phyloP scores from a whole-genome alignment of 2,797 vertebrate species.

The Enteromius fasciolatus region DNA sequence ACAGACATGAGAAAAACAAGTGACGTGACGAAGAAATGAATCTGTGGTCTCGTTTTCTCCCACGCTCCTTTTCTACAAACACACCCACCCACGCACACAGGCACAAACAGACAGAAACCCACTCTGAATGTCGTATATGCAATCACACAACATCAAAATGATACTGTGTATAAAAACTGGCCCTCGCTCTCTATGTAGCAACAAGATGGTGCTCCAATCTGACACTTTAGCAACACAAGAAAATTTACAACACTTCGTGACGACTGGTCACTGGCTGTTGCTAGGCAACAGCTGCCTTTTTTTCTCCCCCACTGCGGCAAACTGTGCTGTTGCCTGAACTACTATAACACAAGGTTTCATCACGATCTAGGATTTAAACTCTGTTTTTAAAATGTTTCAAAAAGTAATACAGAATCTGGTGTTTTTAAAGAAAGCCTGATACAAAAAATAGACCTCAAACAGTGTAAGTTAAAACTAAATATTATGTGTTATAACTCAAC shows the following conservation, averaged over 20 bases:
- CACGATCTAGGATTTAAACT: constrained; percentile 7
- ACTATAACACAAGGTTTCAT: constrained; percentile 12
- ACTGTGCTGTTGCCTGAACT: constrained; percentile 31
- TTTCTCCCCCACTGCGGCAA: constrained; percentile 69
- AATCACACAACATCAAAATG: not conserved
- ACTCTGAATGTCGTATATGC: not conserved
- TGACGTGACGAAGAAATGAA: constrained; percentile 7
- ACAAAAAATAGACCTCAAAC: not conserved
- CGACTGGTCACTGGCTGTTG: constrained; percentile 70
- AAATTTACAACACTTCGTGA: constrained; percentile 63
- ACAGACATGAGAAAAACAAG: constrained; percentile 22
- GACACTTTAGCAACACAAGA: constrained; percentile 37
- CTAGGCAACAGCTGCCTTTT: constrained; percentile 71
- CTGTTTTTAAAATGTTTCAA: not conserved
- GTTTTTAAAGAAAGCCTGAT: not conserved
- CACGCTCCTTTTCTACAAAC: constrained; percentile 7
- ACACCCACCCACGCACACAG: not conserved
- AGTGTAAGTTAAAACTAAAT: not conserved
- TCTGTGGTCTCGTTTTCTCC: constrained; percentile 19
- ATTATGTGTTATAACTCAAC: not conserved
- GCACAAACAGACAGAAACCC: not conserved
- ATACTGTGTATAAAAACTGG: not conserved
- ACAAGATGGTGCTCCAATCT: constrained; percentile 8
- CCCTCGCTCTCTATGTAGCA: not conserved
- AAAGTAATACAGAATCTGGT: not conserved